Evolutionary conservation across 2,797 vertebrate species (phyloP).

Genomic region (Gorsachius magnificus): DNA sequence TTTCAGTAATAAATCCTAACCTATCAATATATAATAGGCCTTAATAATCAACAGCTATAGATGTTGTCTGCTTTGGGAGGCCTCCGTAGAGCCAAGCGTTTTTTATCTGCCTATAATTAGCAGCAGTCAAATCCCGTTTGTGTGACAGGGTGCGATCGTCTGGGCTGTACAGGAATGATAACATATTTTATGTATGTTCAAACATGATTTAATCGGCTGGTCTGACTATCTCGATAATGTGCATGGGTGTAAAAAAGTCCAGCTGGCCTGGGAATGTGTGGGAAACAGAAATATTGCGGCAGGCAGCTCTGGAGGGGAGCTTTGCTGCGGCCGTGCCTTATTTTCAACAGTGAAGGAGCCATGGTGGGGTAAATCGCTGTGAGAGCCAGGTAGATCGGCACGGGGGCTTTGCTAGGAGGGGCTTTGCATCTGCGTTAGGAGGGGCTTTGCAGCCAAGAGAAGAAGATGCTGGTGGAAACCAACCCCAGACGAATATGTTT

Average conservation of each 20-base stretch:
- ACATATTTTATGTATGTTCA: constrained; percentile 46
- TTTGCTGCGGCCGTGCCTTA: neutral
- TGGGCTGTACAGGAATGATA: neutral
- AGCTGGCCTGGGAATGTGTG: constrained; percentile 31
- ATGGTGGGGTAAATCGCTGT: neutral
- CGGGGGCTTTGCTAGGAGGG: neutral
- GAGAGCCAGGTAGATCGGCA: neutral
- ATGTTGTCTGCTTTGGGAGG: constrained; percentile 66
- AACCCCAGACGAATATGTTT: accelerated
- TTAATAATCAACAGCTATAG: constrained; percentile 72
- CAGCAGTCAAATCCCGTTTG: constrained; percentile 43
- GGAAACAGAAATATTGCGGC: constrained; percentile 1
- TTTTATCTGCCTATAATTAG: constrained; percentile 73
- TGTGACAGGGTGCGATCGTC: neutral
- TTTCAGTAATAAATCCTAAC: constrained; percentile 77
- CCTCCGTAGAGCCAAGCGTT: neutral
- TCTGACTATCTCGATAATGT: neutral
- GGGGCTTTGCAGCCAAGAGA: neutral
- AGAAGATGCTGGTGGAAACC: neutral
- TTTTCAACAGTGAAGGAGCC: neutral
- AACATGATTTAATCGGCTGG: constrained; percentile 55
- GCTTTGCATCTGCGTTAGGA: neutral
- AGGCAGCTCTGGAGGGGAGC: neutral
- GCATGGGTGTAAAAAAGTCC: constrained; percentile 52
- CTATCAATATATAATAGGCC: constrained; percentile 78